Base-by-base conservation (phyloP, 2,888 invertebrate genomes). In the Sphaerophoria rueppellii region DNA sequence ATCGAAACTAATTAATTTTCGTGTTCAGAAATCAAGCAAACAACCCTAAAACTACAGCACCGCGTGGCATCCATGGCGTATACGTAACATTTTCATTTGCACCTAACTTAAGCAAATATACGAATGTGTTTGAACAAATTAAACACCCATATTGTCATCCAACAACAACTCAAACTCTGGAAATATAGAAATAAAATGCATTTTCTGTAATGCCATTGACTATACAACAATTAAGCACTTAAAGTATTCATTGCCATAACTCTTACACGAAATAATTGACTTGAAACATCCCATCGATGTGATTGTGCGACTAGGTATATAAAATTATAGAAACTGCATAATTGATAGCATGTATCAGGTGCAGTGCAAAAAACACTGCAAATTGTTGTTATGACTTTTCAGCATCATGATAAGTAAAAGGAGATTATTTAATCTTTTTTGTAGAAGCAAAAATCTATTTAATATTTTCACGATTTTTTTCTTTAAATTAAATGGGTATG, bases 161-260 rank as follows among this genome's bases (percentile, higher is more conserved):
- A 54, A 46, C 48, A 71, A 57, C 57, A 11, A 57, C 48, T 50
- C n/a, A 58, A n/a, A 52, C 37, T 54, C 67, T 4, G 9, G 11
- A 24, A 9, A 43, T 37, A 52, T 14, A 16, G 34, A 50, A 14
- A 65, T 35, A 63, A 63, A 63, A 34, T 61, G 32, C 46, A 55
- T 69, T 76, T 65, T 69, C n/a, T 52, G n/a, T 73, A 82, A 73
- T 73, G 79, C 55, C 79, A 79, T 74, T 74, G 74, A 75, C 82
- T 75, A 54, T 37, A 70, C 63, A 75, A 79, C 71, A 75, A 83
- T 83, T 71, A 79, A 75, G 46, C 48, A 61, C 50, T 40, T 60
- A 24, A 11, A 65, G 48, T 74, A 71, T 83, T 75, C 79, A 83
- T 71, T 79, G 82, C 79, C 74, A 83, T 67, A 60, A 54, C 52